Evolutionary conservation across 2,113 vertebrate species (phyloP).

Genomic region (Cavia porcellus): DNA sequence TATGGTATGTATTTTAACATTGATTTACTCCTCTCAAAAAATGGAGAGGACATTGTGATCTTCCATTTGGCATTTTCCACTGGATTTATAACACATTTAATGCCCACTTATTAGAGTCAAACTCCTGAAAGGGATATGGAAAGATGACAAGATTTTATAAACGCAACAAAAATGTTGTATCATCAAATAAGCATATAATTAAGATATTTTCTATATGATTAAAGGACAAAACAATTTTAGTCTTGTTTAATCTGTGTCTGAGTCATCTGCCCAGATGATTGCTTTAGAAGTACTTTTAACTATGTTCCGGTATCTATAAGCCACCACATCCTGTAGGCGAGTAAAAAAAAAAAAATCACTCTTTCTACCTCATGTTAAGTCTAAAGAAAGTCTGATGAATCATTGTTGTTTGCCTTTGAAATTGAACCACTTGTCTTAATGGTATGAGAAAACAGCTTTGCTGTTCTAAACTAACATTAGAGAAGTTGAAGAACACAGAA

Average conservation of each 20-base stretch:
- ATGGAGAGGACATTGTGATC: background rate
- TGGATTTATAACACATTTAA: slow-evolving; percentile 1
- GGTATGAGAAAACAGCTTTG: background rate
- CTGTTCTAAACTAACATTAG: background rate
- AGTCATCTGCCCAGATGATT: background rate
- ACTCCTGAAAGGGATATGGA: background rate
- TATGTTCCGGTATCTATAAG: background rate
- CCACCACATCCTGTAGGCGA: background rate
- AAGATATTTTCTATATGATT: background rate
- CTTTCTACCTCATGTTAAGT: background rate
- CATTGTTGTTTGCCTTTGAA: background rate
- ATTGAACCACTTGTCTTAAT: background rate
- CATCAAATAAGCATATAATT: background rate
- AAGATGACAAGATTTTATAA: background rate
- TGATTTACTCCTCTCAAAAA: background rate
- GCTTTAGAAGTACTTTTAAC: background rate
- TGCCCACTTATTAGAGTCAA: background rate
- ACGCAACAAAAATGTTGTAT: background rate
- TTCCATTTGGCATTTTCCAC: background rate
- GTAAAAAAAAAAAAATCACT: background rate
- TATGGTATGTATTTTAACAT: slow-evolving; percentile 31
- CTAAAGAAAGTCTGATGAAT: background rate
- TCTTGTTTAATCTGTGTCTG: slow-evolving; percentile 34
- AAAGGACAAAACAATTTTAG: background rate
- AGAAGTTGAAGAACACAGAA: background rate